phyloP scores from a whole-genome alignment of 2,113 vertebrate genomes.

The Xyrauchen texanus region DNA sequence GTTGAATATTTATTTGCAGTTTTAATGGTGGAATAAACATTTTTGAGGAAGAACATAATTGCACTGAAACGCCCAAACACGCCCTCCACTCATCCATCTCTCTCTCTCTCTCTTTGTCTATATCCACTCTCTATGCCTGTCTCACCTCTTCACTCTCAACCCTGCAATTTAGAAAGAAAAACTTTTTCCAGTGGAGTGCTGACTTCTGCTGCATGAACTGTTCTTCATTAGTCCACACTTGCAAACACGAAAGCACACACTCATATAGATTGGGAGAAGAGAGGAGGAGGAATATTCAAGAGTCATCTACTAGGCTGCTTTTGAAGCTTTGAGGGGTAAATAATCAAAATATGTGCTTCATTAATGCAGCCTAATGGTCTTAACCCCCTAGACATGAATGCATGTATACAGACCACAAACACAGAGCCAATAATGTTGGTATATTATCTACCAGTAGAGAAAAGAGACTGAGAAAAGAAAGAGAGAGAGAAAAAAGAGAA shows the following conservation, averaged over 20 bases:
- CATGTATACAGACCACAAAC: conserved; percentile 14
- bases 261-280: conserved; percentile 22
- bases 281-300: conserved; percentile 42
- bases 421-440: neutral
- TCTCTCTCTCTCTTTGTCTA: neutral
- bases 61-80: neutral
- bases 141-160: conserved; percentile 30
- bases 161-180: conserved; percentile 50
- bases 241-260: conserved; percentile 30
- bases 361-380: conserved; percentile 42
- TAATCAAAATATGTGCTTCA: conserved; percentile 52
- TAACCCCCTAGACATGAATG: conserved; percentile 24
- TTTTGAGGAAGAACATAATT: neutral
- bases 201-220: conserved; percentile 48
- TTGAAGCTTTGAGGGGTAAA: conserved; percentile 32
- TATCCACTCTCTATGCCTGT: neutral
- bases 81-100: neutral
- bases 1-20: neutral
- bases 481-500: neutral
- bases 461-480: neutral
- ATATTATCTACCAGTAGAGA: neutral
- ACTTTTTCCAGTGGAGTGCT: conserved; percentile 41
- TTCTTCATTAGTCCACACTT: conserved; percentile 53
- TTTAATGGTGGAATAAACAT: neutral
- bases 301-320: conserved; percentile 42